Conservation (phyloP, 2,797 vertebrate species). For the Molossus molossus region DNA sequence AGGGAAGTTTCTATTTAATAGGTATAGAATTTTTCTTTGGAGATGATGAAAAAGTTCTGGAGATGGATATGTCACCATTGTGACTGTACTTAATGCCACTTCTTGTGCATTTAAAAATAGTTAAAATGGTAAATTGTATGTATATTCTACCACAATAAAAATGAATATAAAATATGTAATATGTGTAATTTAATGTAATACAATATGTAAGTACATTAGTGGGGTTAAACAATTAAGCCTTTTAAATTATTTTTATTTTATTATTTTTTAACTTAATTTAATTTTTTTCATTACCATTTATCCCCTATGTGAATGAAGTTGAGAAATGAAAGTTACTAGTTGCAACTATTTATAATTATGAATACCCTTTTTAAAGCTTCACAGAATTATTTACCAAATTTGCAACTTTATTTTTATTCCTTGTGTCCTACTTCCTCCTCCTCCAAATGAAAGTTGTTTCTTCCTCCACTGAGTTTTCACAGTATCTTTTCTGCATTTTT, state of each 20-base stretch:
- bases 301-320: background rate
- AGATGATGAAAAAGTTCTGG: background rate
- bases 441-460: background rate
- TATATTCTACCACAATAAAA: conserved; percentile 18
- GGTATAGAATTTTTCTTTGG: conserved; percentile 11
- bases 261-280: too few species aligned
- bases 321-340: conserved; percentile 35
- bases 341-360: conserved; percentile 4
- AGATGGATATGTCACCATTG: background rate
- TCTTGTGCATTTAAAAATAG: background rate
- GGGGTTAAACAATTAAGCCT: conserved; percentile 26
- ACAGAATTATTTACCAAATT: conserved; percentile 31
- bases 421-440: background rate
- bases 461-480: background rate
- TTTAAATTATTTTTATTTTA: background rate
- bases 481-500: conserved; percentile 1
- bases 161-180: background rate
- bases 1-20: background rate
- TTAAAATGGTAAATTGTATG: conserved; percentile 33
- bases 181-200: background rate
- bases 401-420: conserved; percentile 20
- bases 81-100: background rate
- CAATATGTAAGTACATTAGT: background rate
- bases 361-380: background rate
- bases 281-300: background rate